Conservation (phyloP, 1,140 invertebrate genomes). For the Myzus persicae region DNA sequence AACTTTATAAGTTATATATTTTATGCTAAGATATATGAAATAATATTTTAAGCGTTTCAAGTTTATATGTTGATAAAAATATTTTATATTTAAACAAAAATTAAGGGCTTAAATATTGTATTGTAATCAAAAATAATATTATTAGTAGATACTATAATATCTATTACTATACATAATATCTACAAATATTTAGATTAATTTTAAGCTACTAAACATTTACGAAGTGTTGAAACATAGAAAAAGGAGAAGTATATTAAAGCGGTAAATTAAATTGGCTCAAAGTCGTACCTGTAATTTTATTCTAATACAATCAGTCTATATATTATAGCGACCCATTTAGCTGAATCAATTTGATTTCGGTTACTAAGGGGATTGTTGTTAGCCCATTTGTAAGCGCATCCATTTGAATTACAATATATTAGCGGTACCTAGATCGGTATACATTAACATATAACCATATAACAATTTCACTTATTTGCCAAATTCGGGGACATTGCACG, state of each 20-base stretch:
- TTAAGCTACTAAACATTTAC: background rate
- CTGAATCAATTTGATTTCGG: conserved; percentile 15
- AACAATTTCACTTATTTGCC: conserved; percentile 2
- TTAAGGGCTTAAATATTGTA: no score
- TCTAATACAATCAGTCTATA: conserved; percentile 8
- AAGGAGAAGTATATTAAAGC: background rate
- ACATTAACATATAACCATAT: conserved; percentile 18
- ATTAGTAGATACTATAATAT: background rate
- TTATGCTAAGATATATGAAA: background rate
- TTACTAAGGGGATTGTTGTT: background rate
- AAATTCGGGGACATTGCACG: background rate
- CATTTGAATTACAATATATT: conserved; percentile 11
- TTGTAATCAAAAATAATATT: background rate
- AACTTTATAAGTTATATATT: background rate
- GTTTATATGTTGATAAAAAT: background rate
- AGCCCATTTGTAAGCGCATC: background rate
- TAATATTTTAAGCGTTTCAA: background rate
- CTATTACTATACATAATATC: background rate
- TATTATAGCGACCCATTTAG: conserved; percentile 15
- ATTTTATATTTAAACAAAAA: background rate
- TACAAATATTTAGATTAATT: background rate
- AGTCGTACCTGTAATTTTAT: background rate
- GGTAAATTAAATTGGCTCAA: background rate
- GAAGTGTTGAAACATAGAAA: background rate
- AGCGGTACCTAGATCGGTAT: background rate